Conservation (phyloP, 2,113 vertebrate genomes). For the Nannobrachium achirus region DNA sequence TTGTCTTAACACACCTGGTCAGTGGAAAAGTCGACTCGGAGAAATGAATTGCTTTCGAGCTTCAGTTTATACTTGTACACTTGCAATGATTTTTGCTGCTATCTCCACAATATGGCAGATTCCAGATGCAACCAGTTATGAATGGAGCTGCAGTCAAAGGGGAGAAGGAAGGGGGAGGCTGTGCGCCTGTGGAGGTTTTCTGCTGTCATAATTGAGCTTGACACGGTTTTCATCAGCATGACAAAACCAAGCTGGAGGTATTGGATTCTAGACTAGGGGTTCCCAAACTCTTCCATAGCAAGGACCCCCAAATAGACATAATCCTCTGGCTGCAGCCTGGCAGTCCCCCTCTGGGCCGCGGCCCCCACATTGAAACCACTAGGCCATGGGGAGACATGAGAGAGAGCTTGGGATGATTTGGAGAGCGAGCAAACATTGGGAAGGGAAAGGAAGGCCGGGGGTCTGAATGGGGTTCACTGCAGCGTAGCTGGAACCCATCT, state of each 20-base stretch:
- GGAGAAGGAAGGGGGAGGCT: background rate
- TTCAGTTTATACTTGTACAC: too few relatives aligned
- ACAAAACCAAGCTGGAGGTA: background rate
- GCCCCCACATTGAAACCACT: too few relatives aligned
- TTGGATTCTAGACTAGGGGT: background rate
- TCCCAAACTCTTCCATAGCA: too few relatives aligned
- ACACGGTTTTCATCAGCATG: constrained; percentile 1
- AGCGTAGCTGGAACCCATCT: background rate
- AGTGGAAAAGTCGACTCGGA: too few relatives aligned
- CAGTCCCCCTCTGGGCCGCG: too few relatives aligned
- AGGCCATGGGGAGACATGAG: background rate
- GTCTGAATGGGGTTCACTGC: background rate
- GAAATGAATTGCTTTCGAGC: too few relatives aligned
- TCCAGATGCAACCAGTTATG: background rate
- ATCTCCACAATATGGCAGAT: too few relatives aligned
- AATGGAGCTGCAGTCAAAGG: background rate
- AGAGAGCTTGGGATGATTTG: background rate
- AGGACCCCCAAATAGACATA: too few relatives aligned
- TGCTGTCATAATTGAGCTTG: background rate
- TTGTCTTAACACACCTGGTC: too few relatives aligned
- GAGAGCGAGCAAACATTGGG: background rate
- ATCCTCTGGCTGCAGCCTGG: too few relatives aligned
- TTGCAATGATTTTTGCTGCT: too few relatives aligned
- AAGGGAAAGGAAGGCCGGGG: background rate
- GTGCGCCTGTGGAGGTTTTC: background rate